A percentile compares a stretch with the other conserved stretches of the same genome.
Conservation (phyloP, 2,113 vertebrate genomes). For the Telmatochromis brachygnathus region DNA sequence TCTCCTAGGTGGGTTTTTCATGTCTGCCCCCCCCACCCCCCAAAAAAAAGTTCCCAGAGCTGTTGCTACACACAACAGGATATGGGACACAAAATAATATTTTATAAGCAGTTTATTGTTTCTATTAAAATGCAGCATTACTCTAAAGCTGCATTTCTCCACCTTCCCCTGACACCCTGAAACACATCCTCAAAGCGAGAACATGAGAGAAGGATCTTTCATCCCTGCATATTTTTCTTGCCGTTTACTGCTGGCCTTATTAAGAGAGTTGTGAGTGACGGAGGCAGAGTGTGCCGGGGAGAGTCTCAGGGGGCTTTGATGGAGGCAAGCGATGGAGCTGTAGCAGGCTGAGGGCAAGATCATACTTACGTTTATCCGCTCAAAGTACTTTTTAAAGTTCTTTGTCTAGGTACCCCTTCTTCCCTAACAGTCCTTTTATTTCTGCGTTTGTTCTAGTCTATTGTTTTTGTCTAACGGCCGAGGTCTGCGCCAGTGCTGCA, state of each 20-base stretch:
- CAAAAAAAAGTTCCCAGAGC: conserved; percentile 13
- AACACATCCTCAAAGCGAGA: conserved; percentile 59
- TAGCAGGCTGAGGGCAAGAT: conserved; percentile 44
- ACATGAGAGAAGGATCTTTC: conserved; percentile 62
- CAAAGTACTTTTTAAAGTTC: conserved; percentile 40
- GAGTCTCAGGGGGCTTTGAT: conserved; percentile 55
- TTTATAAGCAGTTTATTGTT: conserved; percentile 68
- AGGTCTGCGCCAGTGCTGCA: conserved; percentile 51
- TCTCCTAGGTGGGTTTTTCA: conserved; percentile 20
- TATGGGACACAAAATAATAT: conserved; percentile 56
- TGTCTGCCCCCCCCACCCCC: background rate
- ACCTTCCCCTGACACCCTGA: conserved; percentile 35
- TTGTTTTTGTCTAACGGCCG: conserved; percentile 28
- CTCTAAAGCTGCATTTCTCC: conserved; percentile 43
- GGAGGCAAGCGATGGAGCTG: conserved; percentile 43
- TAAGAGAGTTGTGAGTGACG: conserved; percentile 66
- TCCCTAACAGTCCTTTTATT: background rate
- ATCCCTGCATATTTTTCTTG: conserved; percentile 62
- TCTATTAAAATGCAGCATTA: conserved; percentile 60
- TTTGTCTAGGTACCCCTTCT: conserved; percentile 16
- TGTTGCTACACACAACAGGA: conserved; percentile 37
- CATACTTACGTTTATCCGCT: conserved; percentile 31
- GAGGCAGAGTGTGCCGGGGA: conserved; percentile 41
- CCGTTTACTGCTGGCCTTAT: conserved; percentile 69
- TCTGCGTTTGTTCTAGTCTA: background rate